These are phyloP conservation scores for Caloenas nicobarica DNA, from an alignment of 2,113 vertebrate genomes.

Conservation along the genomic window DNA sequence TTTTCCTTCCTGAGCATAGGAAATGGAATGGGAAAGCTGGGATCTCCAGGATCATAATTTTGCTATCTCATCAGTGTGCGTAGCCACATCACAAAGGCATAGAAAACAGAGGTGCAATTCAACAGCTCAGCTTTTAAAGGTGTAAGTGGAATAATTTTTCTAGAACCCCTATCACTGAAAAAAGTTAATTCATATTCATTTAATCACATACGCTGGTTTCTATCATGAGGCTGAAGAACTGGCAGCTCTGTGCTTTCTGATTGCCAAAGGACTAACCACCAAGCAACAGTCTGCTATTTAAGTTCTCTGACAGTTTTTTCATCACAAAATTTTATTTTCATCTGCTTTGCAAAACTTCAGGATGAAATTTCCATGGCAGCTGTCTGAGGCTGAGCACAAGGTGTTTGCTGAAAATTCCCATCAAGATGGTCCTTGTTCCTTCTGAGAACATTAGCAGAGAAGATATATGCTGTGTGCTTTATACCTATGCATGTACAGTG, in stretches of 20 bases:
- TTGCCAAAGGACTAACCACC: conserved; percentile 42
- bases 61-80: background rate
- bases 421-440: background rate
- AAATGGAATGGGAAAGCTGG: background rate
- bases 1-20: background rate
- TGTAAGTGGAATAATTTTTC: background rate
- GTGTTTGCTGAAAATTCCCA: background rate
- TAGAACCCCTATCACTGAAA: background rate
- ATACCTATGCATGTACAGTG: background rate
- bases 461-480: background rate
- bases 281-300: conserved; percentile 12
- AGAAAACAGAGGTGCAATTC: background rate
- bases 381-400: background rate
- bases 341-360: background rate
- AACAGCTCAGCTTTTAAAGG: background rate
- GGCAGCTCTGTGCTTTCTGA: background rate
- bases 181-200: background rate
- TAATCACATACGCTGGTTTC: conserved; percentile 19
- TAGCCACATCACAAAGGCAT: background rate
- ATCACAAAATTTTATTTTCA: conserved; percentile 11
- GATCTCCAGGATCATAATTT: background rate
- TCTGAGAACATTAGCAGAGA: background rate
- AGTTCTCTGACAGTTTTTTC: background rate
- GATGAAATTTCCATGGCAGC: background rate
- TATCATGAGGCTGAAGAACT: background rate